phyloP scores from a whole-genome alignment of 2,888 invertebrate species.

The Pantelozetes paolii region DNA sequence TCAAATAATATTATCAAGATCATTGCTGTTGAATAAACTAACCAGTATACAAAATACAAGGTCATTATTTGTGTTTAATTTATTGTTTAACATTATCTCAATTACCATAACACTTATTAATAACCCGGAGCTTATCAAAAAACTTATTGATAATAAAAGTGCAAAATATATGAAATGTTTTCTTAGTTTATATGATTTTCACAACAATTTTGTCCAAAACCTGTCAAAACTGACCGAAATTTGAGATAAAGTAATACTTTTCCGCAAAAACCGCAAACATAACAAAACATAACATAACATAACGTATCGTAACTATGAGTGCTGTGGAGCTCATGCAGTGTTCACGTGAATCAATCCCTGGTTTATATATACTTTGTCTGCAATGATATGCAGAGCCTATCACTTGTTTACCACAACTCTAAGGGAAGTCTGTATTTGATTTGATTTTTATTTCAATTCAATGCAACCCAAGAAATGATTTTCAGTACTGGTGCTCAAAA shows the following conservation, averaged over 20 bases:
- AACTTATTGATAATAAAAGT: too few relatives aligned
- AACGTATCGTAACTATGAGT: neutral
- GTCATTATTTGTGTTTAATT: too few relatives aligned
- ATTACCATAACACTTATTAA: too few relatives aligned
- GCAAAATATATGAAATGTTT: too few relatives aligned
- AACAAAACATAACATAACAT: neutral
- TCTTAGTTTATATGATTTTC: too few relatives aligned
- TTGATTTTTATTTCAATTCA: neutral
- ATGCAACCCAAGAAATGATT: neutral
- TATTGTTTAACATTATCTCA: too few relatives aligned
- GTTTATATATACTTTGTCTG: too few relatives aligned
- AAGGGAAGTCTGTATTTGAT: neutral
- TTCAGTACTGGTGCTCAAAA: neutral
- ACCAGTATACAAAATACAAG: too few relatives aligned
- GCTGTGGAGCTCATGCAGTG: neutral
- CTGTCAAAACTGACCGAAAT: neutral
- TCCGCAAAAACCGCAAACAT: neutral
- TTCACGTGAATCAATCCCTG: conserved; percentile 16
- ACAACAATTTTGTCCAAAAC: too few relatives aligned
- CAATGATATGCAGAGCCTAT: neutral
- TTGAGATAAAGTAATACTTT: neutral
- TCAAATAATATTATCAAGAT: too few relatives aligned
- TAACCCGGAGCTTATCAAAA: too few relatives aligned
- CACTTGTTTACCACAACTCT: neutral
- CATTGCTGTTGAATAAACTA: too few relatives aligned